Conservation (phyloP, 2,797 vertebrate species). For the Eptatretus atami region DNA sequence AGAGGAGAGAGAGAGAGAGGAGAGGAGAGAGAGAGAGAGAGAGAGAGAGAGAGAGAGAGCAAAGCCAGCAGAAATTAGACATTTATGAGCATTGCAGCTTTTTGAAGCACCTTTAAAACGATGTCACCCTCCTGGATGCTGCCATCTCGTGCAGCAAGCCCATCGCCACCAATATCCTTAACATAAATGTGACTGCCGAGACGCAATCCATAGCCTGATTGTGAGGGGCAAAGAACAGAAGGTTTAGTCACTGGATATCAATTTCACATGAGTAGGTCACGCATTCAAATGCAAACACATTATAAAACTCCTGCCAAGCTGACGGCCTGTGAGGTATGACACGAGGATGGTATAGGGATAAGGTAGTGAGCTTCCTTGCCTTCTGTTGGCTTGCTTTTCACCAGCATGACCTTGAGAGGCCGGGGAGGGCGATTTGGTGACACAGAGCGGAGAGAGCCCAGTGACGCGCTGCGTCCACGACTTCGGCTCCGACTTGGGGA, state of each 20-base stretch:
- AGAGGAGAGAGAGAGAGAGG: too few species aligned
- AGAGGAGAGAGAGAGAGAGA: too few species aligned
- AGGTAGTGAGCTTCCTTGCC: background rate
- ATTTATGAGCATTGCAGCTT: background rate
- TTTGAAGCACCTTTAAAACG: slow-evolving; percentile 50
- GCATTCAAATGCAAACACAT: too few species aligned
- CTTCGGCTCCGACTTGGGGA: background rate
- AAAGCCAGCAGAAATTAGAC: too few species aligned
- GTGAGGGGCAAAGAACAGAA: too few species aligned
- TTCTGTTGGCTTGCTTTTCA: slow-evolving; percentile 5
- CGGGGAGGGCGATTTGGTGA: background rate
- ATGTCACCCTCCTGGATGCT: slow-evolving; percentile 98
- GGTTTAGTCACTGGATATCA: too few species aligned
- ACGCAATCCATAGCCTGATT: slow-evolving; percentile 68
- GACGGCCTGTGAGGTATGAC: too few species aligned
- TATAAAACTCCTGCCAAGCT: too few species aligned
- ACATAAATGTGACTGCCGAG: slow-evolving; percentile 98
- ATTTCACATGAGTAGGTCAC: too few species aligned
- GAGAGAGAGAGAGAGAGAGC: too few species aligned
- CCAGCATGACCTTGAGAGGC: slow-evolving; percentile 3
- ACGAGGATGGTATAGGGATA: too few species aligned
- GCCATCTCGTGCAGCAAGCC: slow-evolving; percentile 79
- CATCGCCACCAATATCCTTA: slow-evolving; percentile 97
- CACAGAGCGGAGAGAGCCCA: background rate
- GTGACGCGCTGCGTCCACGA: background rate